These are phyloP conservation scores for Salvelinus fontinalis DNA, from an alignment of 2,113 vertebrate species.

Conservation along the genomic window DNA sequence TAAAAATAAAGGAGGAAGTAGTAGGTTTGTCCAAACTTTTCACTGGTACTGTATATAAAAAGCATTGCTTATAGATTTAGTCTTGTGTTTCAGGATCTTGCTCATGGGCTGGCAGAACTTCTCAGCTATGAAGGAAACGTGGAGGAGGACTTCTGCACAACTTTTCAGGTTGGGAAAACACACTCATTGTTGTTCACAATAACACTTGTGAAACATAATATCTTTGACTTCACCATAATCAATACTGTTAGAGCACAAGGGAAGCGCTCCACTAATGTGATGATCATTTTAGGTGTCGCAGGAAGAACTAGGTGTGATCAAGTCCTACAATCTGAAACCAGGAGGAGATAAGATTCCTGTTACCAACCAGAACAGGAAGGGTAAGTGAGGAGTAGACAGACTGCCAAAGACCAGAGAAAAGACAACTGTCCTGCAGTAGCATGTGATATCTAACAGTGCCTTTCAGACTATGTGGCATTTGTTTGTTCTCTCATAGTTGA, in stretches of 20 bases:
- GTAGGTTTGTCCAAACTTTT: too few relatives aligned
- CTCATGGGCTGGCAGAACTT: slow-evolving; percentile 87
- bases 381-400: slow-evolving; percentile 64
- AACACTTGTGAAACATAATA: background rate
- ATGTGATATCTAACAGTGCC: background rate
- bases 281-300: slow-evolving; percentile 83
- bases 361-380: slow-evolving; percentile 93
- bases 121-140: slow-evolving; percentile 89
- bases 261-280: background rate
- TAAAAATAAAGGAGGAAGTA: too few relatives aligned
- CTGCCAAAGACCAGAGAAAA: background rate
- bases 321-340: slow-evolving; percentile 90
- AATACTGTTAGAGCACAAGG: background rate
- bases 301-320: slow-evolving; percentile 94
- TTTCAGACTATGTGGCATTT: background rate
- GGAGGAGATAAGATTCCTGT: slow-evolving; percentile 93
- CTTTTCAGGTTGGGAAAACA: slow-evolving; percentile 82
- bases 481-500: background rate
- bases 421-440: background rate
- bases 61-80: background rate
- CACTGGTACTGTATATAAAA: background rate
- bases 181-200: background rate
- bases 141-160: slow-evolving; percentile 93
- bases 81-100: slow-evolving; percentile 79
- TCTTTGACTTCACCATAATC: background rate